These are phyloP conservation scores for Amiota communis DNA, from an alignment of 2,888 invertebrate species.

Conservation along the genomic window DNA sequence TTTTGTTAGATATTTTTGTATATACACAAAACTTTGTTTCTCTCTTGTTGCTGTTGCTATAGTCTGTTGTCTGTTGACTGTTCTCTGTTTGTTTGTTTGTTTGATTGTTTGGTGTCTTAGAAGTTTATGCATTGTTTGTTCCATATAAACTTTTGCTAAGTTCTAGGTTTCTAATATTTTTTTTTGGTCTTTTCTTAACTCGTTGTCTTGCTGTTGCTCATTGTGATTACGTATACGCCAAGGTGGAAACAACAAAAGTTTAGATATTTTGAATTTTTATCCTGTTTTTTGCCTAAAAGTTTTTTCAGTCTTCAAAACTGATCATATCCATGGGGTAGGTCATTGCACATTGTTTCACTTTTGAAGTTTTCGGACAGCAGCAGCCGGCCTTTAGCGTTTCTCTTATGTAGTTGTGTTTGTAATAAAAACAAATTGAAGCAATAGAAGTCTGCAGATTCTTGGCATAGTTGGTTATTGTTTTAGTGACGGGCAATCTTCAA, in stretches of 20 bases:
- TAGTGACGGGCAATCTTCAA: background rate
- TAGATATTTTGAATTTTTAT: background rate
- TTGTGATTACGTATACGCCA: constrained; percentile 17
- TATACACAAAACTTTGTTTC: constrained; percentile 37
- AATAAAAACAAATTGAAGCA: background rate
- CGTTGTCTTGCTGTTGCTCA: constrained; percentile 6
- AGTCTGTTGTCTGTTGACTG: no score
- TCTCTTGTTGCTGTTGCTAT: constrained; percentile 16
- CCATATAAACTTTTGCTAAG: background rate
- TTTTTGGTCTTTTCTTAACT: background rate
- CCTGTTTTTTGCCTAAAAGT: background rate
- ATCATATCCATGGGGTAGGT: background rate
- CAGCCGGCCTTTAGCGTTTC: background rate
- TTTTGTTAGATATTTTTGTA: constrained; percentile 68
- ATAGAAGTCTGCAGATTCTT: background rate
- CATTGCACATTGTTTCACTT: constrained; percentile 12
- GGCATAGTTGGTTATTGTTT: constrained; percentile 8
- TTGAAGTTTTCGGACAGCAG: background rate
- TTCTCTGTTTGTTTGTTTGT: constrained; percentile 41
- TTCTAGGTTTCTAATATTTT: background rate
- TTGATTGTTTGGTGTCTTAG: constrained; percentile 34
- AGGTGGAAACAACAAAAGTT: constrained; percentile 5
- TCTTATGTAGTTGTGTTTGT: background rate
- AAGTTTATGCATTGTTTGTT: constrained; percentile 62
- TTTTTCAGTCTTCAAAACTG: background rate